Percentiles rank a stretch among this genome's conserved stretches.
Conservation (phyloP, 1,140 invertebrate species). For the Caenorhabditis brenneri region DNA sequence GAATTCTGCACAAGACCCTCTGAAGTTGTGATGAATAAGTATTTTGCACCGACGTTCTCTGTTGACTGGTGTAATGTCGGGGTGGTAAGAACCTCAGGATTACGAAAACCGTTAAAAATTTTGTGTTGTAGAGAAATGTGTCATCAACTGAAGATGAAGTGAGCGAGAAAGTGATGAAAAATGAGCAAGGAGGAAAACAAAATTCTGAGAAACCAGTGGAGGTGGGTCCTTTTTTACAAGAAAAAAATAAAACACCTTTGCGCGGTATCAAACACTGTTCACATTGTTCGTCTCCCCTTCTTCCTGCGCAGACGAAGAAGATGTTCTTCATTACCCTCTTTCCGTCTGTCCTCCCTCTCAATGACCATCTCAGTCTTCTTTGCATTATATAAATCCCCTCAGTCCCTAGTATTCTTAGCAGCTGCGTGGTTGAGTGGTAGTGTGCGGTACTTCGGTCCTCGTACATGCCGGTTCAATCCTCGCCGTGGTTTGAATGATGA, state of each 20-base stretch:
- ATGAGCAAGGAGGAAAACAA: not conserved
- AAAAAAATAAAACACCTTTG: no score
- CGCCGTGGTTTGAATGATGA: not conserved
- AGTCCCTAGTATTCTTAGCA: not conserved
- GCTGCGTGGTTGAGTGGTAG: not conserved
- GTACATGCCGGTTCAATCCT: not conserved
- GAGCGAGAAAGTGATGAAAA: not conserved
- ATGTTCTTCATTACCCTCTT: not conserved
- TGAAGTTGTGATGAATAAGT: conserved; percentile 62
- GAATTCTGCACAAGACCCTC: conserved; percentile 61
- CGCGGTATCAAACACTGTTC: no score
- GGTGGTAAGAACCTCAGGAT: conserved; percentile 57
- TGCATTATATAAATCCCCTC: not conserved
- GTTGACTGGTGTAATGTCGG: conserved; percentile 67
- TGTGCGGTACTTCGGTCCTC: not conserved
- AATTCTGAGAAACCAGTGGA: not conserved
- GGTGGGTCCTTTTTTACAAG: not conserved
- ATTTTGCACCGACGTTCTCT: conserved; percentile 58
- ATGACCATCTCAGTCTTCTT: not conserved
- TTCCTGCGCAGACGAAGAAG: no score
- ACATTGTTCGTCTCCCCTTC: not conserved
- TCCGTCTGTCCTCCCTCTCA: not conserved
- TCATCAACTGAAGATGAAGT: conserved; percentile 55
- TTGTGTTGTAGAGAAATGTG: conserved; percentile 62
- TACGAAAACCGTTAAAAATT: not conserved